Percentiles rank a stretch among this genome's conserved stretches.
phyloP scores from a whole-genome alignment of 2,888 invertebrate species.

The Stratiomys singularior region DNA sequence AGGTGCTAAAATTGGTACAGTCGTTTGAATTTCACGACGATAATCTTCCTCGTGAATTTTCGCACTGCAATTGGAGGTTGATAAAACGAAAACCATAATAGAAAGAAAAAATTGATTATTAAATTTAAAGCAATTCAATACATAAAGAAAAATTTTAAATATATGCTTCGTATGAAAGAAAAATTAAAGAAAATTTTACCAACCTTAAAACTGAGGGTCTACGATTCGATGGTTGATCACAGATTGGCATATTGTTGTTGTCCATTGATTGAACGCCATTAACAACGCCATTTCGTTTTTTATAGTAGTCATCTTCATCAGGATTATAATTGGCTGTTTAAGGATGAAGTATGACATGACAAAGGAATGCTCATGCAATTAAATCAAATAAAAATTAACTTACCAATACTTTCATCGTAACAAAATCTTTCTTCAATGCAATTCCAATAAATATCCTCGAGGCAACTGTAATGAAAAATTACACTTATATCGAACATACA shows the following conservation, averaged over 20 bases:
- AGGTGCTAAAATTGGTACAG: constrained; percentile 65
- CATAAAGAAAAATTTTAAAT: too few relatives aligned
- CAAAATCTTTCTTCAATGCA: constrained; percentile 79
- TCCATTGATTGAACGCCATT: constrained; percentile 56
- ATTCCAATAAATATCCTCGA: constrained; percentile 79
- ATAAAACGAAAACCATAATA: neutral
- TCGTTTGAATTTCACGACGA: constrained; percentile 65
- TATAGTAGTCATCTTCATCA: constrained; percentile 64
- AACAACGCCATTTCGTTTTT: constrained; percentile 58
- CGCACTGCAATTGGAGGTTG: constrained; percentile 56
- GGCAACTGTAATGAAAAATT: constrained; percentile 69
- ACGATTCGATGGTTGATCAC: constrained; percentile 61
- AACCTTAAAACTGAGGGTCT: constrained; percentile 57
- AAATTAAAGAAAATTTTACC: too few relatives aligned
- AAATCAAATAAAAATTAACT: constrained; percentile 51
- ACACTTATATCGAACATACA: too few relatives aligned
- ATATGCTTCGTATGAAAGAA: too few relatives aligned
- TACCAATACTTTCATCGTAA: constrained; percentile 76
- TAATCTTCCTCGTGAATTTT: constrained; percentile 66
- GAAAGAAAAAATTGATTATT: neutral
- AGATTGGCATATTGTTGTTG: constrained; percentile 62
- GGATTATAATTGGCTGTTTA: constrained; percentile 64
- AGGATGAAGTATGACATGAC: neutral
- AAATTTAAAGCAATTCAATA: too few relatives aligned
- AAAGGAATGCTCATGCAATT: neutral